phyloP scores from a whole-genome alignment of 2,113 vertebrate genomes.

The Tachysurus fulvidraco region DNA sequence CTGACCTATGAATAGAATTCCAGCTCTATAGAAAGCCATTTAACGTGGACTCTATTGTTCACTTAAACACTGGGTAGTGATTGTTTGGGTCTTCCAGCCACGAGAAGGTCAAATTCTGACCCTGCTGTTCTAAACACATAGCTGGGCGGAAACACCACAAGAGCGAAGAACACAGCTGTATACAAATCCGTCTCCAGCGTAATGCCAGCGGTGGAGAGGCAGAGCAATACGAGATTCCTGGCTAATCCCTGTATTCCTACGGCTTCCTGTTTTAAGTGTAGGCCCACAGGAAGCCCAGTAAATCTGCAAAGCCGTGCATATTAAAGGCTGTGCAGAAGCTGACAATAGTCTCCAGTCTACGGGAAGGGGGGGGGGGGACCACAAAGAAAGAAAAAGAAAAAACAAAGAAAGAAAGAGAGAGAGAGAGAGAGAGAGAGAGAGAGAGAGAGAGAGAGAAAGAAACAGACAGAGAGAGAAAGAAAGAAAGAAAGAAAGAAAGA shows the following conservation, averaged over 20 bases:
- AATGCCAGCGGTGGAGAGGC: slow-evolving; percentile 3
- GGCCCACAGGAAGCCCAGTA: slow-evolving; percentile 23
- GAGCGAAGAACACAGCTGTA: not conserved
- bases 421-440: not conserved
- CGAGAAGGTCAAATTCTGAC: not conserved
- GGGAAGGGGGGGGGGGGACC: no score
- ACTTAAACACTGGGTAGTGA: slow-evolving; percentile 6
- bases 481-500: no score
- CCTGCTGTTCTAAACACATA: not conserved
- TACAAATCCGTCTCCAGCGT: not conserved
- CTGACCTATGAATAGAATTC: slow-evolving; percentile 10
- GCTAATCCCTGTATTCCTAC: slow-evolving; percentile 37
- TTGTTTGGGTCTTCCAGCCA: slow-evolving; percentile 27
- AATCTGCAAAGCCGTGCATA: slow-evolving; percentile 36
- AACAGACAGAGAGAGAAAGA: no score
- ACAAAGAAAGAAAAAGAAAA: no score
- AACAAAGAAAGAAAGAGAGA: not conserved
- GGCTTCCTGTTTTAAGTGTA: slow-evolving; percentile 25
- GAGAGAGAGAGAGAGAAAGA: not conserved
- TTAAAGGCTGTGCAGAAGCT: slow-evolving; percentile 5
- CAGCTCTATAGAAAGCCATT: not conserved
- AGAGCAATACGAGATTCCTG: slow-evolving; percentile 37
- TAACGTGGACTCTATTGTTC: not conserved
- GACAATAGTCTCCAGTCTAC: not conserved
- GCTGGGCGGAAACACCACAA: slow-evolving; percentile 5